Evolutionary conservation across 2,888 invertebrate genomes (phyloP).

Genomic region (Malachius bipustulatus): DNA sequence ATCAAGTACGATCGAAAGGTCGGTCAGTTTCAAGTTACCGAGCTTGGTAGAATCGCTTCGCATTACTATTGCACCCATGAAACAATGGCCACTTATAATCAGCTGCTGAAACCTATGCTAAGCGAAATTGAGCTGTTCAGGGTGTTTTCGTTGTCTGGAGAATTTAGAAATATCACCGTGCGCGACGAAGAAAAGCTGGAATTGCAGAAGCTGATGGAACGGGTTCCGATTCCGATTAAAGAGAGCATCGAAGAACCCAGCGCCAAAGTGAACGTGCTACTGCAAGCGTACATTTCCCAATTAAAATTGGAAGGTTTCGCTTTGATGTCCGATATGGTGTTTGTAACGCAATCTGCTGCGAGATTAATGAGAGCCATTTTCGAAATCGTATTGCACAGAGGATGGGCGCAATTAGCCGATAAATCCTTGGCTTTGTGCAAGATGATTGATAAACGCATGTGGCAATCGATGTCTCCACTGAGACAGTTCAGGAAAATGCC

Average conservation of each 20-base stretch:
- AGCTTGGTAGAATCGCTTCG: slow-evolving; percentile 92
- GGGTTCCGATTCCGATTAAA: slow-evolving; percentile 98
- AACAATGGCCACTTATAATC: slow-evolving; percentile 94
- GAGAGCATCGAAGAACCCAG: slow-evolving; percentile 97
- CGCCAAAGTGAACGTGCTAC: slow-evolving; percentile 89
- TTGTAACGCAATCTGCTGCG: slow-evolving; percentile 94
- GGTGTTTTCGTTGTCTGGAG: slow-evolving; percentile 96
- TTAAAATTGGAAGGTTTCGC: slow-evolving; percentile 97
- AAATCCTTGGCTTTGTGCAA: slow-evolving; percentile 93
- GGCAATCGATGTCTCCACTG: slow-evolving; percentile 98
- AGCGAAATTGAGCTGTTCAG: slow-evolving; percentile 95
- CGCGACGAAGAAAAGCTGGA: slow-evolving; percentile 95
- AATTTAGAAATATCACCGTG: slow-evolving; percentile 88
- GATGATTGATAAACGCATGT: slow-evolving; percentile 98
- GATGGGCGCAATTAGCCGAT: slow-evolving; percentile 97
- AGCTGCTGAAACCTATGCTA: slow-evolving; percentile 87
- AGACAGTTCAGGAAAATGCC: slow-evolving; percentile 96
- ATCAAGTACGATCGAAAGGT: slow-evolving; percentile 91
- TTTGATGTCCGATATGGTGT: slow-evolving; percentile 98
- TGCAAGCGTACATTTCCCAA: slow-evolving; percentile 97
- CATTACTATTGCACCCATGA: slow-evolving; percentile 98
- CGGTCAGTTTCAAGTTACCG: slow-evolving; percentile 68
- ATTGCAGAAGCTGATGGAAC: slow-evolving; percentile 82
- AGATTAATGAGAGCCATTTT: slow-evolving; percentile 91
- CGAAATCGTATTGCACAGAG: slow-evolving; percentile 82